phyloP scores from a whole-genome alignment of 2,113 vertebrate genomes.

The Eurystomus gularis region DNA sequence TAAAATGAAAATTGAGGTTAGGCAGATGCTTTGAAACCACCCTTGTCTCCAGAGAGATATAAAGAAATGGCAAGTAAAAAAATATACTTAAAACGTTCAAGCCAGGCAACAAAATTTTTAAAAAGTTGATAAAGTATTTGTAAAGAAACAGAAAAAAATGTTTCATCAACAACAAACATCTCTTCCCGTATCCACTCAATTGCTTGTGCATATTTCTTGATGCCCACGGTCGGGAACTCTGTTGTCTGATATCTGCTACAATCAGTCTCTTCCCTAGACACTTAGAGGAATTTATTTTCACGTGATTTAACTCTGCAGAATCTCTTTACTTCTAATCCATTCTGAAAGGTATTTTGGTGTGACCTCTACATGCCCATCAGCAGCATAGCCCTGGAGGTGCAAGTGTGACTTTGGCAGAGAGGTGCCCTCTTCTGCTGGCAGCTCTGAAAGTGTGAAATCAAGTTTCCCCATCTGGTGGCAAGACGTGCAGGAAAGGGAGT shows the following conservation, averaged over 20 bases:
- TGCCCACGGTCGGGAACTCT: neutral
- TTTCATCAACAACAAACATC: neutral
- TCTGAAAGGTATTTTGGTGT: neutral
- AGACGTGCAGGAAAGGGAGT: neutral
- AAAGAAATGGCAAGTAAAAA: neutral
- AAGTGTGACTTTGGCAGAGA: neutral
- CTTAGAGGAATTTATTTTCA: neutral
- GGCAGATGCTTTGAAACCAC: neutral
- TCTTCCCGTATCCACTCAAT: neutral
- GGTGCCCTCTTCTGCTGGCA: neutral
- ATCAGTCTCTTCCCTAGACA: neutral
- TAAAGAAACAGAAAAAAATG: neutral
- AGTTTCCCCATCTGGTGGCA: neutral
- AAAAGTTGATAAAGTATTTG: neutral
- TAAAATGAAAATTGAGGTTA: neutral
- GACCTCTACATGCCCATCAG: neutral
- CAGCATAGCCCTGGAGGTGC: neutral
- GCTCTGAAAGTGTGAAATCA: rapidly evolving
- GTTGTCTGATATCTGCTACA: neutral
- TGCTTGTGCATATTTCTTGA: neutral
- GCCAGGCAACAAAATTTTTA: neutral
- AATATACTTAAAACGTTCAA: neutral
- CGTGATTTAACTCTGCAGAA: neutral
- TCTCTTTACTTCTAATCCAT: neutral
- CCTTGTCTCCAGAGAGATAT: neutral